phyloP scores from a whole-genome alignment of 1,140 invertebrate species.

The Archegozetes longisetosus region DNA sequence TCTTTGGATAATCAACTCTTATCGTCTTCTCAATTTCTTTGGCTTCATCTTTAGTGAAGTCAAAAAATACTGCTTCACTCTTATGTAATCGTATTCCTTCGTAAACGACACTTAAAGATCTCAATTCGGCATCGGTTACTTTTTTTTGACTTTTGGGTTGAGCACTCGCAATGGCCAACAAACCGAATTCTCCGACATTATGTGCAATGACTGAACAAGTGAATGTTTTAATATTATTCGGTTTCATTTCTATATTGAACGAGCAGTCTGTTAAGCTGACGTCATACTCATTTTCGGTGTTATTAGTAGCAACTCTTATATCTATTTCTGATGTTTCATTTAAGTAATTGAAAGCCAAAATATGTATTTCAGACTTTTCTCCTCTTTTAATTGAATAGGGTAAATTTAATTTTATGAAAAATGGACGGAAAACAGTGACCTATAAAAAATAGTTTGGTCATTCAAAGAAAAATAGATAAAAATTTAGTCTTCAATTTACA shows the following conservation, averaged over 20 bases:
- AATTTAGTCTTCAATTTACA: neutral
- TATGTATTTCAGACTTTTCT: constrained; percentile 72
- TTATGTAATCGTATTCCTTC: neutral
- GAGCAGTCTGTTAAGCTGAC: neutral
- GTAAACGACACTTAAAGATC: neutral
- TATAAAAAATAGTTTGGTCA: constrained; percentile 23
- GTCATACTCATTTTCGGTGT: neutral
- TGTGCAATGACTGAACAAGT: neutral
- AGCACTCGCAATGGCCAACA: neutral
- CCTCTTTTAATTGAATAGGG: constrained; percentile 75
- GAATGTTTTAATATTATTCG: constrained; percentile 42
- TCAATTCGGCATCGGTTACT: neutral
- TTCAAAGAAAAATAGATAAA: neutral
- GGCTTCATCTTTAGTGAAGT: neutral
- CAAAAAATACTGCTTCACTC: neutral
- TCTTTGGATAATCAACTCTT: neutral
- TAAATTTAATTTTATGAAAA: constrained; percentile 68
- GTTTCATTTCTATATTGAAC: neutral
- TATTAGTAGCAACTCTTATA: neutral
- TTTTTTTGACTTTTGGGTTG: neutral
- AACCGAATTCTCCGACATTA: neutral
- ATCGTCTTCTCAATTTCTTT: neutral
- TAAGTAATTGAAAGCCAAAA: constrained; percentile 42
- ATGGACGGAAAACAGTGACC: constrained; percentile 67
- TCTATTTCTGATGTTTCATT: neutral